phyloP scores from a whole-genome alignment of 1,140 invertebrate species.

The Dysdera silvatica region DNA sequence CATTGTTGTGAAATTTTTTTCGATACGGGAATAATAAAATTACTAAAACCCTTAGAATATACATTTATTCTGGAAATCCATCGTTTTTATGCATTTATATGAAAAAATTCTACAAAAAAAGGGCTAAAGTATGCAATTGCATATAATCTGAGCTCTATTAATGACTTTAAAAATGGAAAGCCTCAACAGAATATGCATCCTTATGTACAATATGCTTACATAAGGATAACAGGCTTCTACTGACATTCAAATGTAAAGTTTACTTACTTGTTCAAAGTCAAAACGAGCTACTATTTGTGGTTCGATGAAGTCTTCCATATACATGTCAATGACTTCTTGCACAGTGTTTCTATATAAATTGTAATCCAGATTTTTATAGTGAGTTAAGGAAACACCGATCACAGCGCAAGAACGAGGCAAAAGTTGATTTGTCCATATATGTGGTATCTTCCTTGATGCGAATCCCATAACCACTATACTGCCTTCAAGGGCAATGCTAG shows the following conservation, averaged over 20 bases:
- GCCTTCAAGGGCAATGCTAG: slow-evolving; percentile 48
- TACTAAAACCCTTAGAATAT: too few relatives aligned
- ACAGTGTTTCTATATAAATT: slow-evolving; percentile 49
- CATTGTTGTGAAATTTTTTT: too few relatives aligned
- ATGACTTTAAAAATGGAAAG: too few relatives aligned
- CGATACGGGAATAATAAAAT: too few relatives aligned
- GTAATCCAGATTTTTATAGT: slow-evolving; percentile 48
- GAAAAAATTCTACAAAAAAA: too few relatives aligned
- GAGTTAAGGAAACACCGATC: slow-evolving; percentile 50
- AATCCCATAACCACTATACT: slow-evolving; percentile 53
- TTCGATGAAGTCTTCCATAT: slow-evolving; percentile 46
- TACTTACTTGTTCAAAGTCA: slow-evolving; percentile 41
- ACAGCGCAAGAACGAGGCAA: slow-evolving; percentile 46
- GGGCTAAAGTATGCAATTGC: too few relatives aligned
- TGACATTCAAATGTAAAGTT: neutral
- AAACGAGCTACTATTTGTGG: slow-evolving; percentile 48
- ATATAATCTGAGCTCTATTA: too few relatives aligned
- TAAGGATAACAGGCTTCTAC: too few relatives aligned
- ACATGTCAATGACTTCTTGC: slow-evolving; percentile 49
- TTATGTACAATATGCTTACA: too few relatives aligned
- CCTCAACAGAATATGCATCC: too few relatives aligned
- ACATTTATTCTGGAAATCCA: too few relatives aligned
- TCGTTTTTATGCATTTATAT: too few relatives aligned
- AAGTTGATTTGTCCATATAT: slow-evolving; percentile 41
- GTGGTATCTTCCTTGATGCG: slow-evolving; percentile 45